These are phyloP conservation scores for Polyploca ridens DNA, from an alignment of 2,888 invertebrate species.

Conservation along the genomic window DNA sequence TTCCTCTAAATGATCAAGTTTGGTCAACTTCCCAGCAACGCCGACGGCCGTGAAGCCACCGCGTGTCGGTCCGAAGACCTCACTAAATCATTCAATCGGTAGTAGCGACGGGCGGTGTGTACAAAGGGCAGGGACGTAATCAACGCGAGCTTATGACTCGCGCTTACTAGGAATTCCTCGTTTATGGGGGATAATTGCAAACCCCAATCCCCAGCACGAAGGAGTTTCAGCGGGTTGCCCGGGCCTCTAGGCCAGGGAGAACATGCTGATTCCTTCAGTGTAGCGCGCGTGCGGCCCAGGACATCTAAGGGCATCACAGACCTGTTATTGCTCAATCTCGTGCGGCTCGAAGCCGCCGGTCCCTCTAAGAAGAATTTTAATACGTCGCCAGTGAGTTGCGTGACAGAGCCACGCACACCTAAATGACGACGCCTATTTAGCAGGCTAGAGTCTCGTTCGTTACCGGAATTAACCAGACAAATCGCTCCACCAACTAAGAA, in stretches of 20 bases:
- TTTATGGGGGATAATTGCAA: slow-evolving; percentile 56
- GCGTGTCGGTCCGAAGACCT: slow-evolving; percentile 79
- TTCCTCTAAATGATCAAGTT: slow-evolving; percentile 79
- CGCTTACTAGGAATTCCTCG: slow-evolving; percentile 84
- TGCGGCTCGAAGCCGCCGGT: slow-evolving; percentile 85
- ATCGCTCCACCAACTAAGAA: slow-evolving; percentile 89
- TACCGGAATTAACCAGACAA: slow-evolving; percentile 91
- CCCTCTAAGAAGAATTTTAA: slow-evolving; percentile 83
- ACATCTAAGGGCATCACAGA: slow-evolving; percentile 82
- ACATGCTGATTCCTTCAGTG: slow-evolving; percentile 86
- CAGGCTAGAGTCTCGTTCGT: slow-evolving; percentile 88
- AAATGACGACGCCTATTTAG: slow-evolving; percentile 59
- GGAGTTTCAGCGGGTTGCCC: slow-evolving; percentile 88
- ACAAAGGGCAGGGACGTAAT: slow-evolving; percentile 85
- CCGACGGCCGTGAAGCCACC: slow-evolving; percentile 67
- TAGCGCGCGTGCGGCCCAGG: slow-evolving; percentile 86
- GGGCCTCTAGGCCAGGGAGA: slow-evolving; percentile 84
- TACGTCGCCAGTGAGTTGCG: slow-evolving; percentile 49
- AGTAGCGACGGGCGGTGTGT: slow-evolving; percentile 90
- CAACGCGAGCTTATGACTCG: slow-evolving; percentile 88
- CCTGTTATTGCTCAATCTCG: slow-evolving; percentile 75
- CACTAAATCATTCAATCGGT: slow-evolving; percentile 88
- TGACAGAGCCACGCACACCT: slow-evolving; percentile 43
- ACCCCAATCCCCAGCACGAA: slow-evolving; percentile 87
- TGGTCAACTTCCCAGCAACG: slow-evolving; percentile 84